phyloP scores from a whole-genome alignment of 2,113 vertebrate species.

The Benitochromis conjunctus region DNA sequence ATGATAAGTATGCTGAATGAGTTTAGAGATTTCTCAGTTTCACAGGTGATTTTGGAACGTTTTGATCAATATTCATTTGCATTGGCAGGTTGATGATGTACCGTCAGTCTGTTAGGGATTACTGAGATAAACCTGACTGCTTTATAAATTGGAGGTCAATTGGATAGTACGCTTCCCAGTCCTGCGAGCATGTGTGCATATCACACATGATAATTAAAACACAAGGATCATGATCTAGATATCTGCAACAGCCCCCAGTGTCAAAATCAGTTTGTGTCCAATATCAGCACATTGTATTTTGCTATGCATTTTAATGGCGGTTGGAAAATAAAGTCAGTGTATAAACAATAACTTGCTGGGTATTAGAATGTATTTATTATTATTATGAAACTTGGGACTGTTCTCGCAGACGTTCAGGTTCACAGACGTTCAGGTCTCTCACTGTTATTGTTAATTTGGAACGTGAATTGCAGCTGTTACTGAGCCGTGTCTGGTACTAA shows the following conservation, averaged over 20 bases:
- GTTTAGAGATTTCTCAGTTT: neutral
- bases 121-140: neutral
- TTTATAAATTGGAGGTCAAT: neutral
- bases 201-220: slow-evolving; percentile 3
- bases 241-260: neutral
- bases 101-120: neutral
- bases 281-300: neutral
- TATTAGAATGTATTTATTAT: neutral
- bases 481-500: neutral
- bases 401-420: neutral
- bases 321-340: neutral
- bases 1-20: neutral
- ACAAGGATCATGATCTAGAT: neutral
- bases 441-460: neutral
- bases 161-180: neutral
- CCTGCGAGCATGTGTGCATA: neutral
- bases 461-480: neutral
- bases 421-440: neutral
- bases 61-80: neutral
- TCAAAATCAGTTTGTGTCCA: slow-evolving; percentile 4
- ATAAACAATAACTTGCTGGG: neutral
- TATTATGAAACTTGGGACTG: neutral
- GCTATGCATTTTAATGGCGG: neutral
- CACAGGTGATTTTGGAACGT: neutral
- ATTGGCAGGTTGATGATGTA: neutral